A percentile compares a stretch with the other conserved stretches of the same genome.
These are phyloP conservation scores for Sardina pilchardus DNA, from an alignment of 2,113 vertebrate species.

Conservation along the genomic window DNA sequence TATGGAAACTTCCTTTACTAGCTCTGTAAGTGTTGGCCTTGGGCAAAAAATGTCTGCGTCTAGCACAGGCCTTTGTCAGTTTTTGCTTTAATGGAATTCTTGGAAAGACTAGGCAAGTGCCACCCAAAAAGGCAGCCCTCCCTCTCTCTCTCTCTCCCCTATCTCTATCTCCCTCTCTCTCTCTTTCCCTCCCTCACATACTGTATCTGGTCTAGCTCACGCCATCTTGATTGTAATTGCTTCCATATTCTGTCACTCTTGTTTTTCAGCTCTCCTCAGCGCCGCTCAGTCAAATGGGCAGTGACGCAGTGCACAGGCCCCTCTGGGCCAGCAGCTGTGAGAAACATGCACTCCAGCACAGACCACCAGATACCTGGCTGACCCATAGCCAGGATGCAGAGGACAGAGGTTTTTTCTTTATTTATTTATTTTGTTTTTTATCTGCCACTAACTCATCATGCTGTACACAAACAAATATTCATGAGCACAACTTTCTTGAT, in stretches of 20 bases:
- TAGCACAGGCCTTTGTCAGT: background rate
- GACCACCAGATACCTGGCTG: background rate
- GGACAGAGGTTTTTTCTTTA: background rate
- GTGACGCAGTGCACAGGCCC: background rate
- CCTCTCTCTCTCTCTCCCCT: background rate
- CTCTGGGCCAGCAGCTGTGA: background rate
- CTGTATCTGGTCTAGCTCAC: background rate
- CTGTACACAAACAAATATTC: background rate
- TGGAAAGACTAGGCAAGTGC: background rate
- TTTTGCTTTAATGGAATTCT: background rate
- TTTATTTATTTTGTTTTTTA: no score
- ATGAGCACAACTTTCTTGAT: background rate
- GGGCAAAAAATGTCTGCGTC: background rate
- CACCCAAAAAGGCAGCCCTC: background rate
- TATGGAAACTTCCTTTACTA: slow-evolving; percentile 11
- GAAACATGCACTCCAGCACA: background rate
- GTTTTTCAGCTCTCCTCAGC: slow-evolving; percentile 32
- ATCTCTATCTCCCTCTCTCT: background rate
- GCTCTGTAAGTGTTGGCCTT: slow-evolving; percentile 6
- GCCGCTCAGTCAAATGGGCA: slow-evolving; percentile 19
- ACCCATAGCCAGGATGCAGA: background rate
- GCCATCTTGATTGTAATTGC: slow-evolving; percentile 56
- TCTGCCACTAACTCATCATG: background rate
- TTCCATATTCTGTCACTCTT: slow-evolving; percentile 46
- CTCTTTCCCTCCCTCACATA: background rate